Evolutionary conservation across 2,888 invertebrate species (phyloP), one percentile per base, ranked within the genome.

Genomic region (Himalopsyche tibetana): DNA sequence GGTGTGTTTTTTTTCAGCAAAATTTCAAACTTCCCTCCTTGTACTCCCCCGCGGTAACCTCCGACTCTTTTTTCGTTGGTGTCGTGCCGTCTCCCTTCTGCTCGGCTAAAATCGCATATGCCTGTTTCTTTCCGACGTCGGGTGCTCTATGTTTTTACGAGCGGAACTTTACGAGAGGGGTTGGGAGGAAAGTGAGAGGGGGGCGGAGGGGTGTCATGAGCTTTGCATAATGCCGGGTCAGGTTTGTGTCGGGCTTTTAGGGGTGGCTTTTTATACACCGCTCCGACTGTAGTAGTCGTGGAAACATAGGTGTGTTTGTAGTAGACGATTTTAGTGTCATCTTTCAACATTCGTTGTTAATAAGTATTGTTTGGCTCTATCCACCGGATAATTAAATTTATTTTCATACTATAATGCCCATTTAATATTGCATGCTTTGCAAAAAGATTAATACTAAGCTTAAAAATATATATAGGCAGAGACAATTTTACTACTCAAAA

Each of bases 1-100:
- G 93, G 93, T 93, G 93, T 92, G 93, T 93, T 93, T 93, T 93
- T 93, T 87, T 85, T 85, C 80, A 69, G 55, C 63, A 55, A 85
- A 83, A 82, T 80, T 87, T 81, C 81, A 51, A 85, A 81, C 85
- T 83, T 82, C 74, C 56, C 19, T 38, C 84, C 79, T 28, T 56
- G 55, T 74, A 51, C 80, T 45, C 83, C 55, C 83, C 82, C 86
- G 28, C 86, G 28, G 84, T 56, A 40, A 83, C 69, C 81, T 69
- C 86, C 81, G 36, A 45, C 80, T 40, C 84, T 84, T 86, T 86
- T 88, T 87, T 82, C 45, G 45, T 40, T 11, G 36, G 55, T 9
- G 40, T 56, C 80, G 69, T 55, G 63, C 79, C 80, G 83, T 87
- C 87, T 80, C 86, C 36, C 42, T 84, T 82, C 38, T 17, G 17